These are phyloP conservation scores for Flexamia atlantica DNA, from an alignment of 2,888 invertebrate genomes.

Conservation along the genomic window DNA sequence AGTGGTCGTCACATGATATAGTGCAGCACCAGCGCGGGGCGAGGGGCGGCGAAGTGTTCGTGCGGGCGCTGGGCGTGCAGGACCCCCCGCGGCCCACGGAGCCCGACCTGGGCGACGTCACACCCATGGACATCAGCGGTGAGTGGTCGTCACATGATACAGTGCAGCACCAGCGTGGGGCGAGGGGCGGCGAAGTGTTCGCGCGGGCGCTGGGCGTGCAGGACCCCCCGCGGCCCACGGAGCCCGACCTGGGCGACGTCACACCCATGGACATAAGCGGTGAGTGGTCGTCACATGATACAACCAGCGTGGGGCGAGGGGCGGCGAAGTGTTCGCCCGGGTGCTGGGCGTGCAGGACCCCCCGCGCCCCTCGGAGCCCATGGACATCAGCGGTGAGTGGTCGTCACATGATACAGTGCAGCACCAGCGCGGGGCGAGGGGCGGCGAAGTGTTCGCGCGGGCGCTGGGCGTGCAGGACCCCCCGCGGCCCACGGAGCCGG, in stretches of 20 bases:
- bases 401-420: too few relatives aligned
- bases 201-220: too few relatives aligned
- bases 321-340: constrained; percentile 91
- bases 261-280: too few relatives aligned
- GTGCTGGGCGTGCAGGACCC: constrained; percentile 84
- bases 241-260: too few relatives aligned
- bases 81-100: constrained; percentile 76
- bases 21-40: constrained; percentile 95
- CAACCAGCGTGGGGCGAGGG: constrained; percentile 91
- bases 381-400: constrained; percentile 32
- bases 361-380: constrained; percentile 72
- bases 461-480: constrained; percentile 84
- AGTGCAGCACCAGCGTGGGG: too few relatives aligned
- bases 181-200: too few relatives aligned
- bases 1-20: too few relatives aligned
- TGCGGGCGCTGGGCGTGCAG: constrained; percentile 84
- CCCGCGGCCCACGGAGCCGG: constrained; percentile 72
- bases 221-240: too few relatives aligned
- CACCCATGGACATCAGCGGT: constrained; percentile 37
- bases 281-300: too few relatives aligned
- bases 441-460: too few relatives aligned
- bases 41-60: constrained; percentile 90
- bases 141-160: too few relatives aligned
- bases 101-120: not conserved
- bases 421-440: too few relatives aligned